Base-by-base conservation (phyloP, 1,140 invertebrate species). In the Anastrepha obliqua region DNA sequence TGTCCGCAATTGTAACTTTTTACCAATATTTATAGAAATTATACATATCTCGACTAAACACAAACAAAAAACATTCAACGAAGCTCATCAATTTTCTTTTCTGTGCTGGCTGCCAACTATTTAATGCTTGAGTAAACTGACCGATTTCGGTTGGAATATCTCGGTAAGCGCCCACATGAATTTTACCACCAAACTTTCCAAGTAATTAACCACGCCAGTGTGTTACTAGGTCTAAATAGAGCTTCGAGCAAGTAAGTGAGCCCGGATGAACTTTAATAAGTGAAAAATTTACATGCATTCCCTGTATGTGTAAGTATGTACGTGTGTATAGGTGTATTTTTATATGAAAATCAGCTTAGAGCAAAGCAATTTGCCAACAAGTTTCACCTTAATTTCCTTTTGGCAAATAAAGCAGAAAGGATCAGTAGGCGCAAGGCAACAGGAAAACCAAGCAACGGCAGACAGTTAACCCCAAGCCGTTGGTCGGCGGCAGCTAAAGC, bases 321-420 rank as follows among this genome's bases (percentile, higher is more conserved):
- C 29, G 13, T 39, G 29, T 70, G 44, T 51, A 17, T 29, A 29
- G 29, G 29, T 51, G 7, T 51, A 2, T 0, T 15, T 5, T 5
- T 1, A 62, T 62, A n/a, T 47, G 11, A 20, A 81, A 55, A 81
- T 81, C 74, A 20, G 20, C 47, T 58, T 81, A 81, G 15, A 55
- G 51, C 74, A 3, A 44, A 55, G 74, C 47, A 13, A 58, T 13
- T 81, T n/a, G 7, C 44, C 70, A 81, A 29, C 74, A 55, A 81
- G n/a, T 81, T 81, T 55, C 17, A 51, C 17, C 74, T 55, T 55
- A 81, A 58, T 29, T 20, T 20, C 2, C 74, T 29, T 81, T 55
- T 81, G 44, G 74, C 74, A 81, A 55, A 81, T 58, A 81, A 81
- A 81, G 74, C 74, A 81, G 47, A n/a, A 81, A 51, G 55, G 47